Base-by-base conservation (phyloP, 2,113 vertebrate species). In the Trogon melanurus region DNA sequence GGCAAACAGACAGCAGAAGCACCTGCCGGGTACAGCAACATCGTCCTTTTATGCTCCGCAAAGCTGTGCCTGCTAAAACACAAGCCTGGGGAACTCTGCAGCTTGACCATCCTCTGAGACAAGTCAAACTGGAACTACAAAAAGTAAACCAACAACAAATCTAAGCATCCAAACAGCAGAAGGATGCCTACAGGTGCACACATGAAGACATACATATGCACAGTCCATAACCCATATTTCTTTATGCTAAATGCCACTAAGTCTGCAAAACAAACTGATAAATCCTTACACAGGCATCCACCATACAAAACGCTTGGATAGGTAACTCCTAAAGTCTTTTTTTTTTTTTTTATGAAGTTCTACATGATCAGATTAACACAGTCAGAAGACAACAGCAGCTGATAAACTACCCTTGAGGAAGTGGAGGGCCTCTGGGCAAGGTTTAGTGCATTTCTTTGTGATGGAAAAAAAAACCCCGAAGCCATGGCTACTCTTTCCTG, bases 21-120 rank as follows among this genome's bases (percentile, higher is more conserved):
- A 95, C 89, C 94, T 87, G 84, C 84, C 92, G 89, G 76, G 66
- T 72, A 80, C 32, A 78, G 82, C 71, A 85, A 69, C 71, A 65
- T 76, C 0, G 0, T 75, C 53, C 80, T 92, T 95, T 89, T 15
- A 91, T 91, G 89, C 82, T 87, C 70, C 1, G 9, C 9, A 5
- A 81, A 94, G 65, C 78, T 78, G 60, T 10, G 72, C 23, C 38
- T 87, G 76, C 64, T 85, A 61, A 92, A 94, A 87, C 57, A 89
- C 57, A 79, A 91, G 73, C 61, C 73, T 87, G 66, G 1, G 0
- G 69, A 65, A 76, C 62, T 81, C 69, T 56, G 76, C 19, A 91
- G 81, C 61, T 65, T 1, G 0, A n/a, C 41, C 0, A 0, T 75
- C 47, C 89, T 70, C 74, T 44, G 70, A 79, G 53, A 75, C n/a